phyloP scores from a whole-genome alignment of 2,113 vertebrate species.

The Periophthalmus modestus region DNA sequence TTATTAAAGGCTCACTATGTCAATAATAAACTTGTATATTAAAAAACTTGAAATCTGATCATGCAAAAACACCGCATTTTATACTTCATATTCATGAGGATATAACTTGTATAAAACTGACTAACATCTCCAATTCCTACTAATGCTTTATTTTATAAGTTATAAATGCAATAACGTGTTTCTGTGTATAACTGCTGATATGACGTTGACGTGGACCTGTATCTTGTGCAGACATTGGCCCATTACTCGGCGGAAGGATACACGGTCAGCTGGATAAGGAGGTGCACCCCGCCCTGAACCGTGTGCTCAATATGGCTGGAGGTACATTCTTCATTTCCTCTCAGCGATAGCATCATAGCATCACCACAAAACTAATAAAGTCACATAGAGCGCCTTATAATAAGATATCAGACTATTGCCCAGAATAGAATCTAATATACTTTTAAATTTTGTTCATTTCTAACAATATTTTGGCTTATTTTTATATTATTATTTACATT shows the following conservation, averaged over 20 bases:
- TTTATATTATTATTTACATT: background rate
- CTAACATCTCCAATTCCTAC: background rate
- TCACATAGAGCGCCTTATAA: background rate
- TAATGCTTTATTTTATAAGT: background rate
- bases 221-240: conserved; percentile 80
- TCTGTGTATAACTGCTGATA: background rate
- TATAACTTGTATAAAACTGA: background rate
- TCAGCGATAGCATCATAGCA: conserved; percentile 3
- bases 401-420: background rate
- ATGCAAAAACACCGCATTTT: background rate
- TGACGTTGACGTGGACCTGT: conserved; percentile 7
- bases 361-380: background rate
- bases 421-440: background rate
- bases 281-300: conserved; percentile 83
- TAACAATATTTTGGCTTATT: background rate
- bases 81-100: background rate
- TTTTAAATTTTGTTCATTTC: background rate
- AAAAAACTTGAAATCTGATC: background rate
- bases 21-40: background rate
- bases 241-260: conserved; percentile 83
- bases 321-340: conserved; percentile 76
- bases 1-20: background rate
- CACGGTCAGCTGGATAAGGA: conserved; percentile 80
- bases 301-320: conserved; percentile 82
- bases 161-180: conserved; percentile 3